A percentile compares a stretch with the other conserved stretches of the same genome.
Evolutionary conservation across 1,140 invertebrate genomes (phyloP).

Genomic region (Aphelenchoides fujianensis): DNA sequence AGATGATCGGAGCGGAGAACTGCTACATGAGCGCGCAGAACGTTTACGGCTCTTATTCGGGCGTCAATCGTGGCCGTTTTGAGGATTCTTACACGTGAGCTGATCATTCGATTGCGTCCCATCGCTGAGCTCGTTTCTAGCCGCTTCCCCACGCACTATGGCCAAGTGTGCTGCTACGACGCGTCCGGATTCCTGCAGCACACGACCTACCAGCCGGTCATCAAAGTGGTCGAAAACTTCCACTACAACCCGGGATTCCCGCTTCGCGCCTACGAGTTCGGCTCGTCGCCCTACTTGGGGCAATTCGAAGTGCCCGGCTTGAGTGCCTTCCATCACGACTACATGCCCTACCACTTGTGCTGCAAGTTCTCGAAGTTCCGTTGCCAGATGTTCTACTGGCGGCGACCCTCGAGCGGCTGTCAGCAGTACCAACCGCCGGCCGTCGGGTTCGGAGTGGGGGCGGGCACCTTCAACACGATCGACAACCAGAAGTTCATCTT

Average conservation of each 20-base stretch:
- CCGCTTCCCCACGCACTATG: constrained; percentile 61
- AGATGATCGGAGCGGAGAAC: constrained; percentile 58
- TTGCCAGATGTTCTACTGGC: constrained; percentile 62
- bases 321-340: constrained; percentile 59
- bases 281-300: constrained; percentile 55
- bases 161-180: constrained; percentile 62
- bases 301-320: constrained; percentile 51
- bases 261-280: constrained; percentile 59
- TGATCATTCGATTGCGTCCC: too few species aligned
- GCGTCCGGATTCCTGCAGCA: constrained; percentile 56
- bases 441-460: constrained; percentile 50
- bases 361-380: constrained; percentile 62
- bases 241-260: constrained; percentile 62
- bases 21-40: constrained; percentile 61
- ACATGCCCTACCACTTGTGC: constrained; percentile 62
- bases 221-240: constrained; percentile 56
- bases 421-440: constrained; percentile 62
- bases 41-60: constrained; percentile 56
- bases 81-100: too few species aligned
- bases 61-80: constrained; percentile 30
- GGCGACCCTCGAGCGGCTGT: constrained; percentile 55
- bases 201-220: constrained; percentile 60
- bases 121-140: too few species aligned
- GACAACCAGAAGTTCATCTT: constrained; percentile 63
- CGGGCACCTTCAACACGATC: constrained; percentile 58